phyloP scores from a whole-genome alignment of 2,113 vertebrate species.

The Speoplatyrhinus poulsoni region DNA sequence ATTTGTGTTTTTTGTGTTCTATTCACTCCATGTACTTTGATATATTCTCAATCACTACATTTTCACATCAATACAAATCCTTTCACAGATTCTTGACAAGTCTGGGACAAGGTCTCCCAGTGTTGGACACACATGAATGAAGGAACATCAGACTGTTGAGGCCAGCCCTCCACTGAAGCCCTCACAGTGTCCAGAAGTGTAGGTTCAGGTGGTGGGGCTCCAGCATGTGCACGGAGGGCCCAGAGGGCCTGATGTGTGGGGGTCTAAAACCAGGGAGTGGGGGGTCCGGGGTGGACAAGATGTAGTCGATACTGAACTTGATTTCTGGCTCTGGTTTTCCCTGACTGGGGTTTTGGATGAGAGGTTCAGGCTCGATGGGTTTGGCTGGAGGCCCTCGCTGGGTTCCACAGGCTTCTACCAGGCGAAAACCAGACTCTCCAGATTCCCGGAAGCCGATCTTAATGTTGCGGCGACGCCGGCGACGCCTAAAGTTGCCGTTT shows the following conservation, averaged over 20 bases:
- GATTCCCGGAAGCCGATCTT: conserved; percentile 80
- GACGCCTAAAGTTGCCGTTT: conserved; percentile 91
- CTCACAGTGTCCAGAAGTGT: conserved; percentile 87
- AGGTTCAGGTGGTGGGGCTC: conserved; percentile 82
- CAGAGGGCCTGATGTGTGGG: conserved; percentile 64
- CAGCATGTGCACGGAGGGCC: conserved; percentile 69
- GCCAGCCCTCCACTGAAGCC: background rate
- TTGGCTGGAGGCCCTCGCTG: conserved; percentile 29
- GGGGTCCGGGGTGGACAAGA: conserved; percentile 90
- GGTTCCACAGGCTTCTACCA: conserved; percentile 54
- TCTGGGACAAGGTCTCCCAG: too few relatives aligned
- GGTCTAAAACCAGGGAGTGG: conserved; percentile 78
- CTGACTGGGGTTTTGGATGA: conserved; percentile 45
- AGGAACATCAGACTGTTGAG: too few relatives aligned
- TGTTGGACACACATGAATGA: too few relatives aligned
- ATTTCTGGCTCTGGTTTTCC: conserved; percentile 86
- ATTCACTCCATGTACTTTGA: conserved; percentile 27
- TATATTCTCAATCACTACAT: conserved; percentile 17
- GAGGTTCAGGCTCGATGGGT: conserved; percentile 64
- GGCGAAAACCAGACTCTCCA: conserved; percentile 59
- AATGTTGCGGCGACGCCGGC: conserved; percentile 84
- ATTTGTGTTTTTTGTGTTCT: conserved; percentile 5
- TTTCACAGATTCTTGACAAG: background rate
- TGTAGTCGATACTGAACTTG: conserved; percentile 98
- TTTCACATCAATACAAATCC: conserved; percentile 31